Percentiles rank a stretch among this genome's conserved stretches.
These are phyloP conservation scores for Erythrocebus patas DNA, from an alignment of 2,113 vertebrate genomes.

Conservation along the genomic window DNA sequence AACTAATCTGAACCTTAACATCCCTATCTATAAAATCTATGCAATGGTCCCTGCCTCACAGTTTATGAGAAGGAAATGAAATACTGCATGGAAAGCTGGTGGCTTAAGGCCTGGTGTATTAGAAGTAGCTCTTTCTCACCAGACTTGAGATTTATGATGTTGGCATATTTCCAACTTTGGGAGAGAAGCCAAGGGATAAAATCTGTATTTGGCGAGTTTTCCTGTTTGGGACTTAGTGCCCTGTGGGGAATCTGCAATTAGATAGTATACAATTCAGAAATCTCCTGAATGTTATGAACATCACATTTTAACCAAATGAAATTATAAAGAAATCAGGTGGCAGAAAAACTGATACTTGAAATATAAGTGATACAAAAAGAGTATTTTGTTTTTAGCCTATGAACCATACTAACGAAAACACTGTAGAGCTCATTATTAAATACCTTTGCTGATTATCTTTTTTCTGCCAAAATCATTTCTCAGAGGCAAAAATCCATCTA, in stretches of 20 bases:
- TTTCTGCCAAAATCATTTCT: conserved; percentile 1
- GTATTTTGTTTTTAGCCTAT: neutral
- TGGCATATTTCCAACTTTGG: conserved; percentile 13
- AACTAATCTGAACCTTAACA: neutral
- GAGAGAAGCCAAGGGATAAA: conserved; percentile 42
- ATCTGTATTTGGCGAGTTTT: conserved; percentile 50
- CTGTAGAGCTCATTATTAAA: neutral
- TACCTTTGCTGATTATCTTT: conserved; percentile 11
- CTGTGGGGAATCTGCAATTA: neutral
- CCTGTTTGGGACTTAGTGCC: neutral
- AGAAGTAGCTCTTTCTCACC: neutral
- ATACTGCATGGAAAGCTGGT: neutral
- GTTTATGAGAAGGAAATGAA: neutral
- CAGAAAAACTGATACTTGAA: conserved; percentile 42
- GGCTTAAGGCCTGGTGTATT: neutral
- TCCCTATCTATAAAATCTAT: neutral
- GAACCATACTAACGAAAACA: neutral
- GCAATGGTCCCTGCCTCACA: neutral
- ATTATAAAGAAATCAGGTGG: conserved; percentile 10
- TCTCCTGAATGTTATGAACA: neutral
- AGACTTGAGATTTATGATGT: conserved; percentile 36
- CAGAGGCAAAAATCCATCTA: neutral
- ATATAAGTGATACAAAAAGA: neutral
- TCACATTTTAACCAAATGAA: conserved; percentile 31
- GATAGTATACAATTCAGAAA: conserved; percentile 33